Conservation (phyloP, 30 jellyfish, hydroid and myxozoan genomes). For the Aurelia aurita region DNA sequence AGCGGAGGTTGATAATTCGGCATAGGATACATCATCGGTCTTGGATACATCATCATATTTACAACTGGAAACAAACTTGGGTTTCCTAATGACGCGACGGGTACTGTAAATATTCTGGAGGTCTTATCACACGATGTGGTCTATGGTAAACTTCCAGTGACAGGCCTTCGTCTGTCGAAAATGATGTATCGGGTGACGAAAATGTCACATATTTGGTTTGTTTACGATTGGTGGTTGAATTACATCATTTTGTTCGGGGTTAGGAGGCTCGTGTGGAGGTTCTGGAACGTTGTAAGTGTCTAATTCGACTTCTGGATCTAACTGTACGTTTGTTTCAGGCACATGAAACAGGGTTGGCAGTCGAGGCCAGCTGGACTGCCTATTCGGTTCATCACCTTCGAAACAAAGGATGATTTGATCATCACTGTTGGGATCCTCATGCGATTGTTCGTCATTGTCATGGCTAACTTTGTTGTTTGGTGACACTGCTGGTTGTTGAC, state of each 20-base stretch:
- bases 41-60: conserved; percentile 8
- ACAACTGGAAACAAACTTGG: conserved; percentile 28
- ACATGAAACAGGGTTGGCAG: conserved; percentile 7
- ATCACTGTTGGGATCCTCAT: conserved; percentile 16
- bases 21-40: background rate
- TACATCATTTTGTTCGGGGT: background rate
- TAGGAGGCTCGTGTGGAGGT: background rate
- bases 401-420: background rate
- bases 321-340: background rate
- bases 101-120: conserved; percentile 24
- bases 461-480: background rate
- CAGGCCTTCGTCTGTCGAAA: background rate
- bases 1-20: conserved; percentile 1
- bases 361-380: conserved; percentile 17
- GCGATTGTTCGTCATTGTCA: too few relatives aligned
- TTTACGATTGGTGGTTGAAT: background rate
- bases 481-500: background rate
- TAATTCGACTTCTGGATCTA: background rate
- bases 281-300: conserved; percentile 10
- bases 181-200: background rate
- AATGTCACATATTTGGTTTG: background rate
- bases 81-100: background rate
- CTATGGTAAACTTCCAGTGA: conserved; percentile 2
- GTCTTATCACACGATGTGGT: conserved; percentile 39
- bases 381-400: background rate